These are phyloP conservation scores for Heptranchias perlo DNA, from an alignment of 2,113 vertebrate species.

Conservation along the genomic window DNA sequence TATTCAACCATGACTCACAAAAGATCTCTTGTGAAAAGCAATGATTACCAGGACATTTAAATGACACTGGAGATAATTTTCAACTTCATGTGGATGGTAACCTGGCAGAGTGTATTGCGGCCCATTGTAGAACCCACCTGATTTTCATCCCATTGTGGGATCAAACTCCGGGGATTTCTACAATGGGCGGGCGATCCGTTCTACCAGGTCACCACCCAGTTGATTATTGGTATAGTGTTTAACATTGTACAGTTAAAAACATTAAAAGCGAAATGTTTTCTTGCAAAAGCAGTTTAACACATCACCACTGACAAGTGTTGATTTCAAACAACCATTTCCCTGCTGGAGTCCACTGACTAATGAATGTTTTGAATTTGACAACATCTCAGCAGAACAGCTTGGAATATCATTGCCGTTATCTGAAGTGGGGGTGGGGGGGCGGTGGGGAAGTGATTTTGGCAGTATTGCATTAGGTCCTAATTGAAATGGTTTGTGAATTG, in stretches of 20 bases:
- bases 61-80: too few species aligned
- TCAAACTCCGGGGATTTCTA: neutral
- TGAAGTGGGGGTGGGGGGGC: neutral
- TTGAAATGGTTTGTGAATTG: neutral
- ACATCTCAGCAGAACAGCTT: neutral
- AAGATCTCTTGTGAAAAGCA: too few species aligned
- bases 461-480: neutral
- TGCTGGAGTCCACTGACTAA: neutral
- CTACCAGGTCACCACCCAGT: neutral
- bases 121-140: too few species aligned
- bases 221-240: neutral
- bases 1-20: too few species aligned
- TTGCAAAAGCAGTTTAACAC: neutral
- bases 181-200: neutral
- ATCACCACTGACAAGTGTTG: neutral
- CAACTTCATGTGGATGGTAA: too few species aligned
- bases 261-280: neutral
- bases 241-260: neutral
- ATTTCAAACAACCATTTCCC: neutral
- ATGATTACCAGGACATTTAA: too few species aligned
- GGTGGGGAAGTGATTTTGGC: neutral
- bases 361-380: slow-evolving; percentile 6
- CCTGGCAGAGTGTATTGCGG: too few species aligned
- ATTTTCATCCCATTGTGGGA: too few species aligned
- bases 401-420: neutral